Evolutionary conservation across 2,113 vertebrate genomes (phyloP), one percentile per base, ranked within the genome.

Genomic region (Sylvia atricapilla): DNA sequence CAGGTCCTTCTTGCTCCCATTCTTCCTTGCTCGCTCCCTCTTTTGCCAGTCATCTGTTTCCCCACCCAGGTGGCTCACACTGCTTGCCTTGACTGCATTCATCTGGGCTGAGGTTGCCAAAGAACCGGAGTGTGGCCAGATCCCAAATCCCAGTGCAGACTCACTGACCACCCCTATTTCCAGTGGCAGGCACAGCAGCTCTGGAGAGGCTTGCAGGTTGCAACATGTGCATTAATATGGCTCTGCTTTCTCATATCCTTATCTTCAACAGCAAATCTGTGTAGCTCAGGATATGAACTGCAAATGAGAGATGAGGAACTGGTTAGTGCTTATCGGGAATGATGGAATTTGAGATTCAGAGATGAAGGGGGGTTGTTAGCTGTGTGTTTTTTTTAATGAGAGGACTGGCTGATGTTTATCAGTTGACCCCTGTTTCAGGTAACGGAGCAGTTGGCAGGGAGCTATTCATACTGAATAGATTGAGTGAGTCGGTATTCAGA

Each of bases 361-460:
- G 91, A 75, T 87, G 89, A 91, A 93, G 89, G 60, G 46, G 23
- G 31, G 5, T 30, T 55, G 53, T 46, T 82, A 24, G 49, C 66
- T 68, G 59, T 43, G 49, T 33, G 52, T 90, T 92, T 91, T 90
- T 92, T 91, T 90, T 66, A 73, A 86, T 80, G 83, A 90, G 78
- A 92, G 86, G 85, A 90, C 72, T 80, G 55, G 69, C 70, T 97
- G 93, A 96, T 95, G n/a, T 83, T 91, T 95, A 95, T 96, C 96
- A 89, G 44, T 62, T 90, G 95, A 96, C 93, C 94, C 44, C 63
- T 67, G 63, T 69, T 95, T 93, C 93, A 95, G 94, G 94, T 96
- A 95, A 96, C 41, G 15, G 58, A 95, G 89, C 37, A 62, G 66
- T 28, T 91, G 93, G 89, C 84, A 95, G 62, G 78, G 74, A 91